Evolutionary conservation across 2,113 vertebrate species (phyloP).

Genomic region (Rhegmatorhina hoffmannsi): DNA sequence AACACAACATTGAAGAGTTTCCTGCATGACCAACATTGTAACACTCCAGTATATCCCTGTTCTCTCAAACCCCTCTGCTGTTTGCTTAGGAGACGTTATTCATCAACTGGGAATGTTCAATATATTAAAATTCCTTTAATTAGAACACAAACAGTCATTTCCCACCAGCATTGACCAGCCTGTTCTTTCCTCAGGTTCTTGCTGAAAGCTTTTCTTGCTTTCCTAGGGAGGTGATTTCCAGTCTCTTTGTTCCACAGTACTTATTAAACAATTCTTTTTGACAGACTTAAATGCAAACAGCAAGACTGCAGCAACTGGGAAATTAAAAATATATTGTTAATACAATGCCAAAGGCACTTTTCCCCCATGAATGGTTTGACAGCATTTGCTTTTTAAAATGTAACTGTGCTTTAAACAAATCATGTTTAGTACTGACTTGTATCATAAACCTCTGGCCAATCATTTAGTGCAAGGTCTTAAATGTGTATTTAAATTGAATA

Average conservation of each 20-base stretch:
- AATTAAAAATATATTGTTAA: conserved; percentile 52
- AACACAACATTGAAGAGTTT: background rate
- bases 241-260: conserved; percentile 36
- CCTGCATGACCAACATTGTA: background rate
- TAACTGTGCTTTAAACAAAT: conserved; percentile 28
- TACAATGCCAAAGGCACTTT: background rate
- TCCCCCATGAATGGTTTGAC: background rate
- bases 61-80: background rate
- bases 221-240: conserved; percentile 30
- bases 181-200: background rate
- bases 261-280: conserved; percentile 49
- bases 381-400: background rate
- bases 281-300: conserved; percentile 57
- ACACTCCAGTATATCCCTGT: background rate
- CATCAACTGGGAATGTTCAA: background rate
- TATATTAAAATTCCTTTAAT: conserved; percentile 7
- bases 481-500: background rate
- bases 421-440: conserved; percentile 12
- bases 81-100: background rate
- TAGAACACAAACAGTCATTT: background rate
- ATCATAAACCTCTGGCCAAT: conserved; percentile 15
- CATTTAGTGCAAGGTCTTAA: conserved; percentile 11
- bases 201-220: conserved; percentile 20
- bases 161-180: background rate
- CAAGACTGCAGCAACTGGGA: conserved; percentile 18